A percentile compares a stretch with the other conserved stretches of the same genome.
These are phyloP conservation scores for Fringilla coelebs DNA, from an alignment of 2,797 vertebrate genomes.

Conservation along the genomic window DNA sequence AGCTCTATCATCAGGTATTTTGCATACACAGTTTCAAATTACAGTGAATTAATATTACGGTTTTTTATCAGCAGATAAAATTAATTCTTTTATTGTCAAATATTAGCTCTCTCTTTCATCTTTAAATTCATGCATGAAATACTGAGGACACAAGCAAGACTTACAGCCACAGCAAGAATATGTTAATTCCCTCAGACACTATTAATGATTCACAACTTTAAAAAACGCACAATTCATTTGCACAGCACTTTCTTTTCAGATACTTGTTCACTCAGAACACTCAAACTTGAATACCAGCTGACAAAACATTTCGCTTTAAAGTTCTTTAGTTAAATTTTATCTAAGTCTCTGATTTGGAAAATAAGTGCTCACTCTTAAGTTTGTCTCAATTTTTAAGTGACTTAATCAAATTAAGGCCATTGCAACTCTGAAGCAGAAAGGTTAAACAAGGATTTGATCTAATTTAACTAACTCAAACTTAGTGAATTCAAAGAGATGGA, in stretches of 20 bases:
- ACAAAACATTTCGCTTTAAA: neutral
- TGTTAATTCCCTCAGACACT: conserved; percentile 34
- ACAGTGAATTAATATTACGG: conserved; percentile 28
- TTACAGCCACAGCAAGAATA: neutral
- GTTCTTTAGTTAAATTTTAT: neutral
- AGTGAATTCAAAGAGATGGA: conserved; percentile 9
- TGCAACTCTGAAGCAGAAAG: conserved; percentile 13
- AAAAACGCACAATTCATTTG: neutral
- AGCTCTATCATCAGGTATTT: conserved; percentile 28
- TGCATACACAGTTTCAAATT: conserved; percentile 53
- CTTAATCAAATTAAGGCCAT: conserved; percentile 15
- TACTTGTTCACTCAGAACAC: neutral
- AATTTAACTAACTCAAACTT: conserved; percentile 43
- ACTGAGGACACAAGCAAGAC: neutral
- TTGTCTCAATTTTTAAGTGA: conserved; percentile 21
- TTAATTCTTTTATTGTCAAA: conserved; percentile 64
- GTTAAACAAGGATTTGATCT: conserved; percentile 44
- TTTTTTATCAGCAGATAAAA: conserved; percentile 58
- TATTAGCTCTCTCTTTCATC: conserved; percentile 15
- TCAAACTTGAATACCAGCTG: neutral
- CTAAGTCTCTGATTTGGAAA: neutral
- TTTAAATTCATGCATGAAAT: neutral
- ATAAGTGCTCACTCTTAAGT: neutral
- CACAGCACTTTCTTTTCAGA: conserved; percentile 34
- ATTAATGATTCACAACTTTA: conserved; percentile 16